These are phyloP conservation scores for Pteropus rufus DNA, from an alignment of 2,797 vertebrate genomes.

Conservation along the genomic window DNA sequence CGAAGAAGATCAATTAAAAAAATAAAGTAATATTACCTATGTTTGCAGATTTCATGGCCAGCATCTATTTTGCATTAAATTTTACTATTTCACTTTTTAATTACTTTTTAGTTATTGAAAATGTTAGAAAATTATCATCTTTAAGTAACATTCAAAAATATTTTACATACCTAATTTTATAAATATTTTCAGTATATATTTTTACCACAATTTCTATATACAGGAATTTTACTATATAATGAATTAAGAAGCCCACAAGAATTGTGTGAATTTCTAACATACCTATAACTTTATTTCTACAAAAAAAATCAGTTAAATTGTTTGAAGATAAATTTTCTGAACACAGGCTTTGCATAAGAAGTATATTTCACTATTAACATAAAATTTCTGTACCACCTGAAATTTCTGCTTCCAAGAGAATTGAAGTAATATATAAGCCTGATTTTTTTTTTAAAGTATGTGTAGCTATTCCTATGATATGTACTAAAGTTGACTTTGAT, in stretches of 20 bases:
- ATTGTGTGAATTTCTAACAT: neutral
- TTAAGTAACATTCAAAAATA: neutral
- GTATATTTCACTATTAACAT: neutral
- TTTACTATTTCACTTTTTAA: neutral
- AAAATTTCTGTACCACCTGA: conserved; percentile 34
- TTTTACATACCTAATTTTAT: conserved; percentile 5
- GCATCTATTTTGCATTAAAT: neutral
- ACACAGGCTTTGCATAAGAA: conserved; percentile 23
- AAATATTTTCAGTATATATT: conserved; percentile 8
- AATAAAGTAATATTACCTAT: neutral
- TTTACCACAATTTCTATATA: neutral
- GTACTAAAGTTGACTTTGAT: conserved; percentile 58
- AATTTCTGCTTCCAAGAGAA: neutral
- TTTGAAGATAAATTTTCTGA: conserved; percentile 53
- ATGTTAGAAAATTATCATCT: neutral
- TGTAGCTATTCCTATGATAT: neutral
- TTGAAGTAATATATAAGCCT: neutral
- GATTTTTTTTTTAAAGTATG: neutral
- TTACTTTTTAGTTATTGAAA: neutral
- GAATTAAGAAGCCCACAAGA: neutral
- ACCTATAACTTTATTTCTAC: neutral
- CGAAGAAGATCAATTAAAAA: neutral
- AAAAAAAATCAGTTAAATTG: conserved; percentile 6
- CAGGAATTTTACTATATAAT: neutral
- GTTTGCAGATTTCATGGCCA: neutral